Conservation (phyloP, 35 echinoderm and acorn worm genomes). For the Diadema setosum region DNA sequence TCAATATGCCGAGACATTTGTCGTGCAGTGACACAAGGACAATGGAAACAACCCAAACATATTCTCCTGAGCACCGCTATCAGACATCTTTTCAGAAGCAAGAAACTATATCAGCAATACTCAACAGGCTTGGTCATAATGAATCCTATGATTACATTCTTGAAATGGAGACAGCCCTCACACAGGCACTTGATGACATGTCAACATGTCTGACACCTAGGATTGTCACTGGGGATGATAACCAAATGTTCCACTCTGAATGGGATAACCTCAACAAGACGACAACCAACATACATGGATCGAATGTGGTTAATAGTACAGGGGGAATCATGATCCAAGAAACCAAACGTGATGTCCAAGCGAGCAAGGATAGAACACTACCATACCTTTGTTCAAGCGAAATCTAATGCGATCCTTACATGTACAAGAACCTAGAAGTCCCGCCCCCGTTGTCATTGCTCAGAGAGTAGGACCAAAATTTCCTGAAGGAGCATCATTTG, state of each 20-base stretch:
- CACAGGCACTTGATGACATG: neutral
- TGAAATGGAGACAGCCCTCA: conserved; percentile 26
- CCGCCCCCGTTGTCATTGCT: neutral
- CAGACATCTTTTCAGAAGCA: conserved; percentile 17
- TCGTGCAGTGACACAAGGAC: neutral
- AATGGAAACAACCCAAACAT: neutral
- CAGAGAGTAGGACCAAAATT: conserved; percentile 2
- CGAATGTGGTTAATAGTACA: conserved; percentile 35
- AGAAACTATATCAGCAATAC: conserved; percentile 13
- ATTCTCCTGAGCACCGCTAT: conserved; percentile 20
- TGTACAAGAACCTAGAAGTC: neutral
- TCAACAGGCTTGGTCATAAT: conserved; percentile 16
- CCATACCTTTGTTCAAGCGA: neutral
- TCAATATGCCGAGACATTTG: no score
- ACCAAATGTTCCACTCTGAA: conserved; percentile 1
- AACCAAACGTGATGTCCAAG: neutral
- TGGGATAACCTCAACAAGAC: conserved; percentile 29
- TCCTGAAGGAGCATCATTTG: conserved; percentile 6
- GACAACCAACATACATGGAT: conserved; percentile 25
- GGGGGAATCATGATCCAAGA: conserved; percentile 44
- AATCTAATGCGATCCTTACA: neutral
- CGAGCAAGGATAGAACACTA: neutral
- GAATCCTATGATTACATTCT: conserved; percentile 25
- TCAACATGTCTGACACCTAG: conserved; percentile 24
- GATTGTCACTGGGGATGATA: neutral